Evolutionary conservation across 2,113 vertebrate species (phyloP).

Genomic region (Etheostoma cragini): DNA sequence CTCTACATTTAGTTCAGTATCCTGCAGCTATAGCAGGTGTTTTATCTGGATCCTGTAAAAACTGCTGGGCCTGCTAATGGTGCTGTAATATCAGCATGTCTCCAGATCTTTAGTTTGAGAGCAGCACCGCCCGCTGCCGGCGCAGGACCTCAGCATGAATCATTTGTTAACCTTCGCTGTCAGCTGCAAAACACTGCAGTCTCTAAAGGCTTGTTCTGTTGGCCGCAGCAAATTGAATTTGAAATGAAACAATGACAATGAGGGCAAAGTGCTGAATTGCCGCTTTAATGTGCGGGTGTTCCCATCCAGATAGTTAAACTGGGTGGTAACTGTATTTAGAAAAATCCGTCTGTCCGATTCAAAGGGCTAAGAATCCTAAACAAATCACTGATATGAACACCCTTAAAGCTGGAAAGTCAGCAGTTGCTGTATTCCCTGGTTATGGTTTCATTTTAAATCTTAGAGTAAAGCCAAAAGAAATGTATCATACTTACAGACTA

Average conservation of each 20-base stretch:
- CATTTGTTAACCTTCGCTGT: background rate
- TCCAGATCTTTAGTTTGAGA: conserved; percentile 18
- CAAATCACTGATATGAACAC: background rate
- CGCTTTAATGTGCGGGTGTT: background rate
- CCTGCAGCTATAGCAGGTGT: background rate
- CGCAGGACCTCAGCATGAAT: background rate
- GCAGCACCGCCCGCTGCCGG: conserved; percentile 47
- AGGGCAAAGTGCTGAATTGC: conserved; percentile 1
- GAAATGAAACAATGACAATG: background rate
- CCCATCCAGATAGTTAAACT: background rate
- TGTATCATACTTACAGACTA: background rate
- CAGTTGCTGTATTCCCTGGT: conserved; percentile 4
- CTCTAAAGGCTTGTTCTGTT: conserved; percentile 2
- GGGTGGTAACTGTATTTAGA: background rate
- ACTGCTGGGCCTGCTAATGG: background rate
- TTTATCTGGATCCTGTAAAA: background rate
- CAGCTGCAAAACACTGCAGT: background rate
- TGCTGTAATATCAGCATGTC: background rate
- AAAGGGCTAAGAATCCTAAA: background rate
- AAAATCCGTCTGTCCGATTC: background rate
- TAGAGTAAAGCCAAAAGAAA: background rate
- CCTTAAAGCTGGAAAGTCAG: background rate
- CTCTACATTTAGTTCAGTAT: background rate
- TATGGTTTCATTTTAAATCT: background rate
- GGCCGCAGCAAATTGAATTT: conserved; percentile 4